Evolutionary conservation across 23 tunicate genomes (phyloP).

Genomic region (Styela plicata): DNA sequence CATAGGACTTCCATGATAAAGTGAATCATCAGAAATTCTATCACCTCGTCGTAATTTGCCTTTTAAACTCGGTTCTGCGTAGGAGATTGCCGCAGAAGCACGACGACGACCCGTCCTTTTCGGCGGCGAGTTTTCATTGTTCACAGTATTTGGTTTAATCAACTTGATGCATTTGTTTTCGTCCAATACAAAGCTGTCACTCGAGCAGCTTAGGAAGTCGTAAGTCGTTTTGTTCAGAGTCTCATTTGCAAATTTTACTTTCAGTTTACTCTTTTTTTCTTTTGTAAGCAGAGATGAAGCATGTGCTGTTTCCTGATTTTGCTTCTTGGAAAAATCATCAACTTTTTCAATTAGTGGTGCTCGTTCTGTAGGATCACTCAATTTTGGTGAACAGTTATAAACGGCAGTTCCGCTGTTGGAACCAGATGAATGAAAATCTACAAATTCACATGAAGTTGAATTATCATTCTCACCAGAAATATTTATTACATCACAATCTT

Average conservation of each 20-base stretch:
- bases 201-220: conserved; percentile 14
- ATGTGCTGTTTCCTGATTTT: no score
- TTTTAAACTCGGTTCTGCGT: conserved; percentile 8
- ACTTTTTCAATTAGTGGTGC: no score
- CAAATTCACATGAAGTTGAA: no score
- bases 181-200: conserved; percentile 7
- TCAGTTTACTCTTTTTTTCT: background rate
- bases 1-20: background rate
- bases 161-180: background rate
- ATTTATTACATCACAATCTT: background rate
- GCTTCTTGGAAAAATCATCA: no score
- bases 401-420: no score
- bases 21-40: conserved; percentile 4
- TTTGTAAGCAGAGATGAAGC: no score
- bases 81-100: background rate
- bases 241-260: background rate
- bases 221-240: background rate
- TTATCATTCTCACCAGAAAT: no score
- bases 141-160: background rate
- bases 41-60: conserved; percentile 13
- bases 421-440: no score
- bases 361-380: no score
- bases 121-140: background rate
- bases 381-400: no score
- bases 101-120: background rate